Percentiles rank a stretch among this genome's conserved stretches.
phyloP scores from a whole-genome alignment of 2,113 vertebrate species.

The Caranx melampygus region DNA sequence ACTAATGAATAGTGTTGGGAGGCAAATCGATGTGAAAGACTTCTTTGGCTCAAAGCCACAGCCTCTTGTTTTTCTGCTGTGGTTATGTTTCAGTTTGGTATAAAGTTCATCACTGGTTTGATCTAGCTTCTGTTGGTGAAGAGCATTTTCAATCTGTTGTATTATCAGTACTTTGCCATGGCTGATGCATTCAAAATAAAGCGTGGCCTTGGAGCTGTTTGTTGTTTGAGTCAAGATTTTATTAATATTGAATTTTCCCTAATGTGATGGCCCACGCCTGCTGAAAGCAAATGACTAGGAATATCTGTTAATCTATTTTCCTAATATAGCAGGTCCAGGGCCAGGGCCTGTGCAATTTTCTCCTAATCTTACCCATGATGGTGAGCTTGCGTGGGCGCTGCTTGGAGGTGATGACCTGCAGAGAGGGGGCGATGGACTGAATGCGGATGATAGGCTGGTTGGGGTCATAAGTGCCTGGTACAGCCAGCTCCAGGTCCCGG shows the following conservation, averaged over 20 bases:
- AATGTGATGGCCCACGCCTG: slow-evolving; percentile 9
- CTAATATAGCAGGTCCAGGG: slow-evolving; percentile 34
- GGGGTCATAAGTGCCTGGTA: slow-evolving; percentile 97
- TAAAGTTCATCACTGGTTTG: slow-evolving; percentile 9
- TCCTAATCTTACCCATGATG: slow-evolving; percentile 91
- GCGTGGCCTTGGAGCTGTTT: slow-evolving; percentile 24
- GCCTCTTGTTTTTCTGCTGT: not conserved
- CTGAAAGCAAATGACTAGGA: slow-evolving; percentile 27
- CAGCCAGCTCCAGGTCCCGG: slow-evolving; percentile 94
- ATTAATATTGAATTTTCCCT: slow-evolving; percentile 55
- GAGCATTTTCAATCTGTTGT: not conserved
- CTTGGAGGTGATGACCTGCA: slow-evolving; percentile 99
- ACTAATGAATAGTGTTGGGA: not conserved
- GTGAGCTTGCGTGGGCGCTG: slow-evolving; percentile 97
- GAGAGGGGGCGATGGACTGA: slow-evolving; percentile 94
- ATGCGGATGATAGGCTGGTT: slow-evolving; percentile 98
- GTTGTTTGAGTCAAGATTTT: slow-evolving; percentile 19
- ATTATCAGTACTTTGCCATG: slow-evolving; percentile 19
- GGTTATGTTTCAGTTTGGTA: slow-evolving; percentile 13
- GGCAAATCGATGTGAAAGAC: not conserved
- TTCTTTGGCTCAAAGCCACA: not conserved
- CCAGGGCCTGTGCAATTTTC: slow-evolving; percentile 24
- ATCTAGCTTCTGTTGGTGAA: slow-evolving; percentile 12
- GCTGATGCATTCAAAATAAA: slow-evolving; percentile 46
- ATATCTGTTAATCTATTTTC: slow-evolving; percentile 44